Percentiles rank a stretch among this genome's conserved stretches.
These are phyloP conservation scores for Cataglyphis livida DNA, from an alignment of 2,888 invertebrate species.

Conservation along the genomic window DNA sequence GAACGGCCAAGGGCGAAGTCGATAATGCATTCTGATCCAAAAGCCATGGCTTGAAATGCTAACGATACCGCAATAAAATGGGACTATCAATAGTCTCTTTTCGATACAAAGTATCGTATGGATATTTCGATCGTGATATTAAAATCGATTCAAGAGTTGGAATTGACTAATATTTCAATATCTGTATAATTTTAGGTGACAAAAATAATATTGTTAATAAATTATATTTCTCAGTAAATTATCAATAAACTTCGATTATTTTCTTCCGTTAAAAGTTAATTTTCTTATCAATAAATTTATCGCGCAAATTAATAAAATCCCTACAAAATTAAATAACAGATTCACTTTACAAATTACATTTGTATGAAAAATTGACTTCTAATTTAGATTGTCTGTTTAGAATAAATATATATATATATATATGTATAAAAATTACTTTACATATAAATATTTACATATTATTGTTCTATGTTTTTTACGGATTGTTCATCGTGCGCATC, in stretches of 20 bases:
- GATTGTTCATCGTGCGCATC: not conserved
- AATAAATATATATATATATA: not conserved
- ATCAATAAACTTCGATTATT: not conserved
- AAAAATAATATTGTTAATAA: not conserved
- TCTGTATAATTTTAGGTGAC: not conserved
- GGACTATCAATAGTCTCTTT: not conserved
- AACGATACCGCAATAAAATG: conserved; percentile 31
- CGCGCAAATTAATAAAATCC: not conserved
- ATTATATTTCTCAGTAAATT: not conserved
- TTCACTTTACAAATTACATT: not conserved
- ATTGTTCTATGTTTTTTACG: not conserved
- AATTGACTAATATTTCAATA: not conserved
- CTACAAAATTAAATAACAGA: not conserved
- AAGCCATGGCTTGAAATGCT: conserved; percentile 12
- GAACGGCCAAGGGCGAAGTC: conserved; percentile 48
- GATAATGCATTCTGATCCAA: conserved; percentile 62
- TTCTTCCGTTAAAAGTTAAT: conserved; percentile 1
- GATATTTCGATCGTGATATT: not conserved
- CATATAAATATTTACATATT: not conserved
- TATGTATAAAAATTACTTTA: not conserved
- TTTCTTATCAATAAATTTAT: not conserved
- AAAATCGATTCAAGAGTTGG: not conserved
- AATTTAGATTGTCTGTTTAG: not conserved
- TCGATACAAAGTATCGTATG: not conserved
- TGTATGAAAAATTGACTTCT: not conserved